Conservation (phyloP, 1,140 invertebrate species). For the Tenebrio molitor region DNA sequence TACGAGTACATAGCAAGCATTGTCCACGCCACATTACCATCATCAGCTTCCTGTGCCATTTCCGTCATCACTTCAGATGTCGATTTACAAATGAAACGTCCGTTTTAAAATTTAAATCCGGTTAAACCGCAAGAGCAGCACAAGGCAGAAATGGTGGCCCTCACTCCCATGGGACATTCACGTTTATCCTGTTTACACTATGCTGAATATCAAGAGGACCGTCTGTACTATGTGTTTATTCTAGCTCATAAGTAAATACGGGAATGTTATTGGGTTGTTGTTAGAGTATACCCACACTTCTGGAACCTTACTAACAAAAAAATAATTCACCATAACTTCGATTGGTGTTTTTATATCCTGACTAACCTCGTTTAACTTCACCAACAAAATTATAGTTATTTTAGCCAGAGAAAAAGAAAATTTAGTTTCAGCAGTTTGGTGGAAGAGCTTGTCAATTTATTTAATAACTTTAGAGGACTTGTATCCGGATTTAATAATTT, state of each 20-base stretch:
- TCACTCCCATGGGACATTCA: constrained; percentile 29
- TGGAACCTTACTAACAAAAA: not conserved
- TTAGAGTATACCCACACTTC: not conserved
- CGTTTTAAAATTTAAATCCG: constrained; percentile 39
- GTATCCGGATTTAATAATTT: too few species aligned
- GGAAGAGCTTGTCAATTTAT: too few species aligned
- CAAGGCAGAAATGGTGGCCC: constrained; percentile 30
- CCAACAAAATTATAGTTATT: too few species aligned
- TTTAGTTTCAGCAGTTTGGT: too few species aligned
- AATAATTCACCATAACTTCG: too few species aligned
- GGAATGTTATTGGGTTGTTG: constrained; percentile 45
- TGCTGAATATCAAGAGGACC: constrained; percentile 43
- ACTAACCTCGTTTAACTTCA: too few species aligned
- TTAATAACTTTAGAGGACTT: too few species aligned
- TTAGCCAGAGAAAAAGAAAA: too few species aligned
- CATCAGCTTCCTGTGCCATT: too few species aligned
- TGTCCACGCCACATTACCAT: too few species aligned
- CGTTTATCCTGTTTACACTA: constrained; percentile 47
- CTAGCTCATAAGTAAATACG: constrained; percentile 41
- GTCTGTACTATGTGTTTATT: constrained; percentile 41
- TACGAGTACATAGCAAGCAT: too few species aligned
- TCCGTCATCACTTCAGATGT: constrained; percentile 19
- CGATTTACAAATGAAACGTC: constrained; percentile 35
- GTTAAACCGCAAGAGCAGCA: constrained; percentile 37
- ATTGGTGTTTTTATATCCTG: too few species aligned